Evolutionary conservation across 2,888 invertebrate species (phyloP), one percentile per base, ranked within the genome.

Genomic region (Spicauda simplicius): DNA sequence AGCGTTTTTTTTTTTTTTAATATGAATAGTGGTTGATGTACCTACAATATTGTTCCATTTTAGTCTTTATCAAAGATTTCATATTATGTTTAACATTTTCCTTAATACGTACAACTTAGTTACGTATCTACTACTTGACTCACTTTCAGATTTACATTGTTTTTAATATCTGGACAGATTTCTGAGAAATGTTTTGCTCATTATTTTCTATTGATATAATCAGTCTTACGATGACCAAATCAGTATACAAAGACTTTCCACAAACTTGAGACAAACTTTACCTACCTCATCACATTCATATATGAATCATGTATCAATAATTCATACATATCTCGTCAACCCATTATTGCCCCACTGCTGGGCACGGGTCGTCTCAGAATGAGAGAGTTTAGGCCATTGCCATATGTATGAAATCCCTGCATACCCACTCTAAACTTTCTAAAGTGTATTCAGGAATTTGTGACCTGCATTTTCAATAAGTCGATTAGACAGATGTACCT

Each of bases 181-280:
- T 58, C 57, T 20, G n/a, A 45, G 57, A 58, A 58, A 58, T 45
- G 41, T 58, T 58, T 58, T 58, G 0, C 20, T 45, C 45, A 18
- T 37, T 10, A 37, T 58, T 58, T 58, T 14, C 41, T 58, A 14
- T 20, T 45, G 6, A 20, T 20, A 41, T 14, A 8, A 45, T 45
- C 45, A 45, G 8, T 50, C 18, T 6, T 50, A 50, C 3, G 18
- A 18, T 10, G 18, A 50, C 50, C 50, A 18, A 18, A 50, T 50
- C 50, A 50, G 50, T 18, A 50, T 18, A 50, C 50, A 50, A 10
- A 18, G 50, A 18, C 50, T 50, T 50, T 50, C 50, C 50, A 50
- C 50, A 10, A 50, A 10, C 48, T 16, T 48, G 48, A 5, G 18
- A 33, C 1, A 7, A 50, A 18, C 18, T 18, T 50, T 45, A n/a